Conservation (phyloP, 2,797 vertebrate species). For the Pyrrhura leucotis region DNA sequence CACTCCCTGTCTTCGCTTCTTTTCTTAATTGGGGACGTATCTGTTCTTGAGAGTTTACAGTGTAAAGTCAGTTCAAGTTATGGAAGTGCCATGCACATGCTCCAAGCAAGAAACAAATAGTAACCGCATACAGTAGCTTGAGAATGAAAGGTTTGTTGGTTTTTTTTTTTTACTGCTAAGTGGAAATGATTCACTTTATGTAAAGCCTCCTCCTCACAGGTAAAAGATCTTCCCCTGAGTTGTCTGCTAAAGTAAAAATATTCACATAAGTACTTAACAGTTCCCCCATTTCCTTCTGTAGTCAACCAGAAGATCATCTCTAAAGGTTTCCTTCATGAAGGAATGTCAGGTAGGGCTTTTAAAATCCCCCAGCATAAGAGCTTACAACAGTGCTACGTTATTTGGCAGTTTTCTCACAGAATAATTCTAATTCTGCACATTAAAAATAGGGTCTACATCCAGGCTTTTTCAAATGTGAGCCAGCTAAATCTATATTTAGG, state of each 20-base stretch:
- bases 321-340: slow-evolving; percentile 20
- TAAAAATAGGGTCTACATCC: neutral
- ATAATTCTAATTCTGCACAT: neutral
- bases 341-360: neutral
- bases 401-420: neutral
- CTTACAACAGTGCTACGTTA: neutral
- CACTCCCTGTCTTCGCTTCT: slow-evolving; percentile 48
- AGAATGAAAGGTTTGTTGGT: neutral
- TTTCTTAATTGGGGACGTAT: slow-evolving; percentile 60
- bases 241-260: slow-evolving; percentile 48
- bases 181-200: slow-evolving; percentile 45
- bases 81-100: neutral
- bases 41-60: slow-evolving; percentile 33
- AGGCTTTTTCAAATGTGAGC: neutral
- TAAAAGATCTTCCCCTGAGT: slow-evolving; percentile 37
- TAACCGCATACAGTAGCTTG: neutral
- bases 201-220: slow-evolving; percentile 48
- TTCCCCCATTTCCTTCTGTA: slow-evolving; percentile 4
- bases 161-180: neutral
- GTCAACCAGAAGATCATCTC: slow-evolving; percentile 35
- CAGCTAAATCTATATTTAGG: slow-evolving; percentile 4
- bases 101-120: slow-evolving; percentile 28
- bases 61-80: slow-evolving; percentile 50
- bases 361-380: neutral
- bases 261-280: slow-evolving; percentile 22